These are phyloP conservation scores for Drosophila acutilabella DNA, from an alignment of 2,888 invertebrate genomes.

Conservation along the genomic window DNA sequence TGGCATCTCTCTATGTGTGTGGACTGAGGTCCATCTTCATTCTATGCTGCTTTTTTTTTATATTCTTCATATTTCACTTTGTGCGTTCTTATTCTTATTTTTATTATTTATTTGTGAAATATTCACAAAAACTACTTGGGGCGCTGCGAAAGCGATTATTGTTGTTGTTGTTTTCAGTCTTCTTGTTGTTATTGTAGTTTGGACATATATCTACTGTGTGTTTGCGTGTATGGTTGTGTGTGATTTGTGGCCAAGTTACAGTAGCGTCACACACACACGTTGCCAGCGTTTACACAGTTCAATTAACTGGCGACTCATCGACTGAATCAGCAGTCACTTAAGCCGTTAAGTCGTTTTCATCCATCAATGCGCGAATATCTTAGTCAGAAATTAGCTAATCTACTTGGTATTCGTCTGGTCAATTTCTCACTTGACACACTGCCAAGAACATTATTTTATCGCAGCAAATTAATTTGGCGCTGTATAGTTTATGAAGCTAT, in stretches of 20 bases:
- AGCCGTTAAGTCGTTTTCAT: neutral
- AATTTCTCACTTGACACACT: constrained; percentile 31
- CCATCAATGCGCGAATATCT: constrained; percentile 5
- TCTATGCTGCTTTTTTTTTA: constrained; percentile 59
- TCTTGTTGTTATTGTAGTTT: constrained; percentile 50
- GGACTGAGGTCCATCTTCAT: constrained; percentile 64
- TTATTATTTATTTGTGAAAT: constrained; percentile 36
- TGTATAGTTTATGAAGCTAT: constrained; percentile 26
- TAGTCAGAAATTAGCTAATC: constrained; percentile 22
- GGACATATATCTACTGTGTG: constrained; percentile 49
- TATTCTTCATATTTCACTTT: constrained; percentile 63
- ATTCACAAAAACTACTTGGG: constrained; percentile 64
- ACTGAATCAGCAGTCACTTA: constrained; percentile 10
- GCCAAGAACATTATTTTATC: constrained; percentile 42
- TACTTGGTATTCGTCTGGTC: neutral
- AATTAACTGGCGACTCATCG: constrained; percentile 6
- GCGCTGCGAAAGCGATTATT: constrained; percentile 28
- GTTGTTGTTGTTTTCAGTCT: constrained; percentile 7
- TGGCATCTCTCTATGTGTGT: neutral
- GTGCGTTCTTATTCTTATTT: constrained; percentile 42
- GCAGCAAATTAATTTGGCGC: constrained; percentile 26
- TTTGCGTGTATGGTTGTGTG: constrained; percentile 8
- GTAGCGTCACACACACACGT: constrained; percentile 40
- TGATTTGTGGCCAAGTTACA: constrained; percentile 43
- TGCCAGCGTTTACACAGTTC: constrained; percentile 5